These are phyloP conservation scores for Mus pahari DNA, from an alignment of 2,113 vertebrate species.

Conservation along the genomic window DNA sequence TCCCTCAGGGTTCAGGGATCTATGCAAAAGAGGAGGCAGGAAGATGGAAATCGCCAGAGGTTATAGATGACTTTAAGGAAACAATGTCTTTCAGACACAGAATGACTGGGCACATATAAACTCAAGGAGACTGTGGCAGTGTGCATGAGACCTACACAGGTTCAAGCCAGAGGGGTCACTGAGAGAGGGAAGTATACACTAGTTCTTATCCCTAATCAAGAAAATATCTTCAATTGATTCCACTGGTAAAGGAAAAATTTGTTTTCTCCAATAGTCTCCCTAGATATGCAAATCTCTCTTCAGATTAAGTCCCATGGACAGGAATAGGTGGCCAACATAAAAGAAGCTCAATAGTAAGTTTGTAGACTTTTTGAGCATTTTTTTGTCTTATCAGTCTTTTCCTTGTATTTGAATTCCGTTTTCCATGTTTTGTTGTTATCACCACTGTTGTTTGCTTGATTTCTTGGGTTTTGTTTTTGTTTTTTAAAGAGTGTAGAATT, in stretches of 20 bases:
- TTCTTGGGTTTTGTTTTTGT: neutral
- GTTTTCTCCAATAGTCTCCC: neutral
- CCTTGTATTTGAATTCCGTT: neutral
- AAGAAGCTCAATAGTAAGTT: neutral
- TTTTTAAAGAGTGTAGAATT: neutral
- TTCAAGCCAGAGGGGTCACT: neutral
- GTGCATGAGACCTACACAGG: neutral
- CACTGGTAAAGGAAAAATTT: neutral
- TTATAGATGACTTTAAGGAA: neutral
- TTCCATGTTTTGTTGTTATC: neutral
- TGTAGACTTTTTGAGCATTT: neutral
- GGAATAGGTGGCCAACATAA: neutral
- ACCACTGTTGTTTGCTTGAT: neutral
- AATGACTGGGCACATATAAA: neutral
- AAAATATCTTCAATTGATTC: neutral
- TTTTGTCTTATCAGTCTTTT: neutral
- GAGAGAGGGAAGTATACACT: neutral
- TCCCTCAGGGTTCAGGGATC: neutral
- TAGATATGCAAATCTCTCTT: neutral
- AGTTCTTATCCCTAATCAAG: neutral
- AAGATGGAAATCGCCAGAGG: neutral
- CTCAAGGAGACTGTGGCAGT: neutral
- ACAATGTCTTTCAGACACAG: neutral
- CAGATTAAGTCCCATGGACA: neutral
- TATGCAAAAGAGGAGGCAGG: neutral